These are phyloP conservation scores for Neopelma chrysocephalum DNA, from an alignment of 2,797 vertebrate species.

Conservation along the genomic window DNA sequence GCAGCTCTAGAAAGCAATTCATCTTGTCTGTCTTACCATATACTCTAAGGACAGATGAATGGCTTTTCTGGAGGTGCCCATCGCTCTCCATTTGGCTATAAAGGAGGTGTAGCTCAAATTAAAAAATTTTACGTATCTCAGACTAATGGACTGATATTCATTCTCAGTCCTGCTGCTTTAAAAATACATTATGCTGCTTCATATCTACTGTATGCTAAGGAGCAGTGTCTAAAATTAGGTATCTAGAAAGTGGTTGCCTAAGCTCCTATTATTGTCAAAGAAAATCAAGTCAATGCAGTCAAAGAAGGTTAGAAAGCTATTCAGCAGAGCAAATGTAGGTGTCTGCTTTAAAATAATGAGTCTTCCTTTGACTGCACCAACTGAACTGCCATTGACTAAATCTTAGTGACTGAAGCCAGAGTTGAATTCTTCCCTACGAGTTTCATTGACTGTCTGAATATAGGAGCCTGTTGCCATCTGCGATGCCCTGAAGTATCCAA, in stretches of 20 bases:
- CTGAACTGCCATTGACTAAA: slow-evolving; percentile 13
- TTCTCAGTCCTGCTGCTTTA: background rate
- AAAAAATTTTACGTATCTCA: background rate
- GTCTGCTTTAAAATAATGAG: slow-evolving; percentile 11
- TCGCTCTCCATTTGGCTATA: background rate
- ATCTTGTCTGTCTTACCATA: background rate
- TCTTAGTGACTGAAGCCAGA: background rate
- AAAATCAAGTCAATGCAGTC: background rate
- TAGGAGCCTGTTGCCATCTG: background rate
- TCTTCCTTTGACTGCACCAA: background rate
- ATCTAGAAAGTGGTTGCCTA: background rate
- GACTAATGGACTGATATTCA: background rate
- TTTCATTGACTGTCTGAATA: background rate
- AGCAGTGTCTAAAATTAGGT: slow-evolving; percentile 19
- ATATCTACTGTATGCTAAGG: background rate
- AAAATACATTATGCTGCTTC: background rate
- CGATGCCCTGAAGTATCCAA: background rate
- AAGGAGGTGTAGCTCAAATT: background rate
- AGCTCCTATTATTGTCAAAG: background rate
- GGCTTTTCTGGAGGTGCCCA: background rate
- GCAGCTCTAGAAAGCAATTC: background rate
- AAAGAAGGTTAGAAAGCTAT: slow-evolving; percentile 33
- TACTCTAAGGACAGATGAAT: background rate
- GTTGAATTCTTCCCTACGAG: background rate
- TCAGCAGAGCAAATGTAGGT: slow-evolving; percentile 2